Evolutionary conservation across 2,113 vertebrate species (phyloP).

Genomic region (Notothenia rossii): DNA sequence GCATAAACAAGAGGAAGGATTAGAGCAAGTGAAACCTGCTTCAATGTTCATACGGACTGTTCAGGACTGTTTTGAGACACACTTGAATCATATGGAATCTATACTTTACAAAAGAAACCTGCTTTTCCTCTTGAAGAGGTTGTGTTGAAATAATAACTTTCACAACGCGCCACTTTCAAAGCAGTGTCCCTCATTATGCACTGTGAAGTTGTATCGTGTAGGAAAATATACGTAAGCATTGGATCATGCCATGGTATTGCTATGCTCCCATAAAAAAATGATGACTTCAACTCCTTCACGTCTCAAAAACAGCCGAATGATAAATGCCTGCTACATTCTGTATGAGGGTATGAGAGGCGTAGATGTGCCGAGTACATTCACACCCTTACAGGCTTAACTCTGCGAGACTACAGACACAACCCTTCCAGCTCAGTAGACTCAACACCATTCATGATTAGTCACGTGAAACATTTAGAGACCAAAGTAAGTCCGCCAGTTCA

Average conservation of each 20-base stretch:
- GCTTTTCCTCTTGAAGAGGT: background rate
- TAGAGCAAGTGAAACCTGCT: background rate
- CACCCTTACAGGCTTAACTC: conserved; percentile 34
- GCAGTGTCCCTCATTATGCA: background rate
- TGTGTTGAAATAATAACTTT: background rate
- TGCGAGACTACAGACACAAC: conserved; percentile 40
- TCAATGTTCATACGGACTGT: background rate
- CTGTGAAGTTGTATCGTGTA: background rate
- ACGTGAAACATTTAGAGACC: conserved; percentile 24
- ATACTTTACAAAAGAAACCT: background rate
- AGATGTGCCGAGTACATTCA: conserved; percentile 29
- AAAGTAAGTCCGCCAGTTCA: background rate
- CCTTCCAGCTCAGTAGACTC: conserved; percentile 25
- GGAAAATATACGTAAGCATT: background rate
- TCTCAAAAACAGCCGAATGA: conserved; percentile 9
- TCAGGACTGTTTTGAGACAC: background rate
- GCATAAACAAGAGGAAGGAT: background rate
- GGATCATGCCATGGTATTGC: background rate
- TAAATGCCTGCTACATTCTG: conserved; percentile 48
- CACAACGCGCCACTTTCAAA: background rate
- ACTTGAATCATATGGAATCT: background rate
- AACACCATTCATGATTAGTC: conserved; percentile 44
- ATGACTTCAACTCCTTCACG: background rate
- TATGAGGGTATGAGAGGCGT: conserved; percentile 7
- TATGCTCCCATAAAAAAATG: background rate